Conservation (phyloP, 2,113 vertebrate species). For the Chrysemys picta region DNA sequence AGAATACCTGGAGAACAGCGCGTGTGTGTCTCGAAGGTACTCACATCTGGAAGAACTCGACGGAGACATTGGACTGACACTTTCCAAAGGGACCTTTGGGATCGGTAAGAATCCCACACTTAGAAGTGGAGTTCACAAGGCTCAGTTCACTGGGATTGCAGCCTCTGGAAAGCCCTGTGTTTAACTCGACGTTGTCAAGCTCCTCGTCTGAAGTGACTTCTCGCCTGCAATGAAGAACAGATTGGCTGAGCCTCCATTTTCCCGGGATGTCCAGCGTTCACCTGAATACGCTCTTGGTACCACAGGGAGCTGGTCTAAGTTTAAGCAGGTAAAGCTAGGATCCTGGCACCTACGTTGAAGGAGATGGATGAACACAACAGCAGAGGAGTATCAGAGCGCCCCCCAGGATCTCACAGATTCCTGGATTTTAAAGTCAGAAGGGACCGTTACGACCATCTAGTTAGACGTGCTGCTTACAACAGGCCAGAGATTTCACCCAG, state of each 20-base stretch:
- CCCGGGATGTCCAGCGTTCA: neutral
- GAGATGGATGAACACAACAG: neutral
- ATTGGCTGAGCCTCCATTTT: neutral
- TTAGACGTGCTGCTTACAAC: neutral
- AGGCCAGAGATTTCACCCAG: neutral
- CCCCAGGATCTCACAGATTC: neutral
- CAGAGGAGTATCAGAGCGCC: neutral
- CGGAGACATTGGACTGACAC: conserved; percentile 38
- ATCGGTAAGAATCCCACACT: conserved; percentile 54
- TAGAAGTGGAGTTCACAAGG: conserved; percentile 3
- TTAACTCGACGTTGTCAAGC: conserved; percentile 32
- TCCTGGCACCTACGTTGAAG: neutral
- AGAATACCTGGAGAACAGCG: neutral
- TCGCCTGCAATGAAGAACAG: conserved; percentile 57
- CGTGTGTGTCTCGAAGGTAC: neutral
- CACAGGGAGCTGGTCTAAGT: neutral
- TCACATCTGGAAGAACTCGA: conserved; percentile 64
- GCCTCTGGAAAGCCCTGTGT: conserved; percentile 58
- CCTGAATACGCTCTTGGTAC: neutral
- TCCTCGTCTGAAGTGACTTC: neutral
- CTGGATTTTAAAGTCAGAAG: neutral
- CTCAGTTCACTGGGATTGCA: conserved; percentile 42
- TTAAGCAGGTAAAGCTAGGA: neutral
- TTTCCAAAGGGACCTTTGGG: conserved; percentile 36
- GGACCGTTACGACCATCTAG: neutral